Percentiles rank a stretch among this genome's conserved stretches.
These are phyloP conservation scores for Trachythela sp. DNA, from an alignment of 64 coral and sea anemone species.

Conservation along the genomic window DNA sequence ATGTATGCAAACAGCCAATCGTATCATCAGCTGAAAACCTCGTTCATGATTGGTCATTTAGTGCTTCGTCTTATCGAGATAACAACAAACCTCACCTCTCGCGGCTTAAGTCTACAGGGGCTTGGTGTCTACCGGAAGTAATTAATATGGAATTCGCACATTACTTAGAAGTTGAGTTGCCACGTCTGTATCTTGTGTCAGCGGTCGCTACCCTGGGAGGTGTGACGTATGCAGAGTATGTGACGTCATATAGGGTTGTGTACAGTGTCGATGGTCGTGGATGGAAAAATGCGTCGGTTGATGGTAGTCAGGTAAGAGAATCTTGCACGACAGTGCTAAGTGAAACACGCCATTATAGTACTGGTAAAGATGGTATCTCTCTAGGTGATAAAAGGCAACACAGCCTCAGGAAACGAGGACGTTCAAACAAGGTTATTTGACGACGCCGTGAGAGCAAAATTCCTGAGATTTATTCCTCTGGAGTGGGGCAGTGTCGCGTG, in stretches of 20 bases:
- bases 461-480: background rate
- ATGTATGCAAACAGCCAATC: background rate
- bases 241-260: background rate
- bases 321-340: too few species aligned
- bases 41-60: slow-evolving; percentile 15
- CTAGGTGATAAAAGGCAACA: background rate
- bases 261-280: background rate
- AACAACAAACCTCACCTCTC: background rate
- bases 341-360: too few species aligned
- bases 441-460: background rate
- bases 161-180: background rate
- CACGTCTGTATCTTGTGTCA: slow-evolving; percentile 13
- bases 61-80: background rate
- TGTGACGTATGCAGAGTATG: background rate
- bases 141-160: background rate
- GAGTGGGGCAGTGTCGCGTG: background rate
- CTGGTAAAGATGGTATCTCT: background rate
- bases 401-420: background rate
- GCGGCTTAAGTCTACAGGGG: background rate
- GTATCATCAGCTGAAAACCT: background rate
- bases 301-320: background rate
- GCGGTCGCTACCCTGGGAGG: slow-evolving; percentile 10
- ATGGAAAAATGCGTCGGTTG: background rate
- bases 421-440: background rate
- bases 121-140: background rate